phyloP scores from a whole-genome alignment of 2,113 vertebrate species.

The Kryptolebias marmoratus region DNA sequence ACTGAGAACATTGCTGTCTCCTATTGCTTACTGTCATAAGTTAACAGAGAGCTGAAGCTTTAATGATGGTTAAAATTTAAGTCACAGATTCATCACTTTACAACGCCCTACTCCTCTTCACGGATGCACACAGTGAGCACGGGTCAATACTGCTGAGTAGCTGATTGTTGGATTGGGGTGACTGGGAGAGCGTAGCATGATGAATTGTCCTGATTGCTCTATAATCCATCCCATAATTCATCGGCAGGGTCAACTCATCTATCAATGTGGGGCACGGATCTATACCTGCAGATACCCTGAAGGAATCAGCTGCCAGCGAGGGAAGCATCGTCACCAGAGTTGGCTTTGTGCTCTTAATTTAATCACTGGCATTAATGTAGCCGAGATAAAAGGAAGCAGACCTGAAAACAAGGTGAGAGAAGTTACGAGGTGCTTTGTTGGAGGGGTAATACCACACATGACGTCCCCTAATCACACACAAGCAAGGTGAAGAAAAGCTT shows the following conservation, averaged over 20 bases:
- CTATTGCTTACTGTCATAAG: not conserved
- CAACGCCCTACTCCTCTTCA: slow-evolving; percentile 9
- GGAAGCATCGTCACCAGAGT: not conserved
- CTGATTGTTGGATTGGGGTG: slow-evolving; percentile 55
- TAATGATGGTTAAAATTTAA: slow-evolving; percentile 6
- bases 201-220: slow-evolving; percentile 70
- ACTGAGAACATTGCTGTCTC: not conserved
- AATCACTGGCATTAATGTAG: slow-evolving; percentile 31
- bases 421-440: slow-evolving; percentile 44
- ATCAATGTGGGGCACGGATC: slow-evolving; percentile 59
- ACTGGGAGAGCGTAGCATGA: slow-evolving; percentile 56
- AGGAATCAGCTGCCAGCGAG: not conserved
- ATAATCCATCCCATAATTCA: slow-evolving; percentile 72
- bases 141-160: slow-evolving; percentile 71
- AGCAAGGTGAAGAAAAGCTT: slow-evolving; percentile 54
- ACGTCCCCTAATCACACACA: slow-evolving; percentile 62
- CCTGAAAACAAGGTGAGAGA: slow-evolving; percentile 22
- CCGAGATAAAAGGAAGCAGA: slow-evolving; percentile 28
- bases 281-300: slow-evolving; percentile 48
- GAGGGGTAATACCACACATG: slow-evolving; percentile 59
- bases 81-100: slow-evolving; percentile 4
- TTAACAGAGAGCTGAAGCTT: not conserved
- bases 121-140: slow-evolving; percentile 33
- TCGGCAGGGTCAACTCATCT: slow-evolving; percentile 44
- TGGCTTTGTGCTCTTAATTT: slow-evolving; percentile 40